phyloP scores from a whole-genome alignment of 2,113 vertebrate genomes.

The Notechis scutatus region DNA sequence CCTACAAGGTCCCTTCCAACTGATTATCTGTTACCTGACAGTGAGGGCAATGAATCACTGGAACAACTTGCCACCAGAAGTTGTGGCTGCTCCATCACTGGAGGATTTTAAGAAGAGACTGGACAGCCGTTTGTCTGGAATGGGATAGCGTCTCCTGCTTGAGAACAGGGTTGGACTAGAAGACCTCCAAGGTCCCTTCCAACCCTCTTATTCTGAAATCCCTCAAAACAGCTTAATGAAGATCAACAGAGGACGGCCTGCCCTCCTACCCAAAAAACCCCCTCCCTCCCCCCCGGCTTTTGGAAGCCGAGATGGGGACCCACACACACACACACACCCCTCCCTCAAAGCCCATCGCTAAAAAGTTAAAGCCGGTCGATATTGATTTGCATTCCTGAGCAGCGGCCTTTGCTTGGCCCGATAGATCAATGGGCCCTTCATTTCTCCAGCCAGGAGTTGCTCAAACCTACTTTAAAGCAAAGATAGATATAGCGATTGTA shows the following conservation, averaged over 20 bases:
- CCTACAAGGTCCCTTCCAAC: no score
- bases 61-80: no score
- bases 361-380: constrained; percentile 26
- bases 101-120: no score
- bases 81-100: no score
- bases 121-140: no score
- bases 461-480: constrained; percentile 10
- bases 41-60: no score
- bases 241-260: fast-evolving
- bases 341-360: not conserved
- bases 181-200: no score
- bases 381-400: constrained; percentile 51
- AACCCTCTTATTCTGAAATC: no score
- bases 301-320: fast-evolving
- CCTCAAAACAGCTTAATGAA: not conserved
- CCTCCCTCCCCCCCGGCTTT: not conserved
- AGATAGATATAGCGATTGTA: constrained; percentile 33
- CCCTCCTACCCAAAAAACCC: not conserved
- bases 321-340: not conserved
- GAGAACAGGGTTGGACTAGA: no score
- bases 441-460: constrained; percentile 18
- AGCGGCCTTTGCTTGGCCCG: not conserved
- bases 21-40: no score
- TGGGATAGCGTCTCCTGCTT: no score
- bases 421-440: constrained; percentile 22